Conservation (phyloP, 1,140 invertebrate species). For the Mycetomoellerius zeteki region DNA sequence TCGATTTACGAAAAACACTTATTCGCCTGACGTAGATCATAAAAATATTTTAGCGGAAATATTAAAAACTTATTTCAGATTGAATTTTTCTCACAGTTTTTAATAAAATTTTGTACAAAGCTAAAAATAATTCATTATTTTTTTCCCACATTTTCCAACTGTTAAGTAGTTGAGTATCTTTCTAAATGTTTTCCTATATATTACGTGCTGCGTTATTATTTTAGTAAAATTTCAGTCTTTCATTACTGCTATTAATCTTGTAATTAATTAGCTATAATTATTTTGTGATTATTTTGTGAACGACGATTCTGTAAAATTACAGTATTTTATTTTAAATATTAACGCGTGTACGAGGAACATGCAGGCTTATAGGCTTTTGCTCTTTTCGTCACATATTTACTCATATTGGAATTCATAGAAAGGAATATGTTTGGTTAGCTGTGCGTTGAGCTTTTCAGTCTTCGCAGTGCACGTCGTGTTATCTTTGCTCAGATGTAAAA, state of each 20-base stretch:
- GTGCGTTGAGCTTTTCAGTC: constrained; percentile 7
- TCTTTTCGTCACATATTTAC: constrained; percentile 11
- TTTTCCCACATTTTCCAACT: not conserved
- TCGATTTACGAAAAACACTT: constrained; percentile 10
- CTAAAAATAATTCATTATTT: not conserved
- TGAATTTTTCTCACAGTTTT: constrained; percentile 11
- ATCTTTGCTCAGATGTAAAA: constrained; percentile 36
- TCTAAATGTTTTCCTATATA: not conserved
- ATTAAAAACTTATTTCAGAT: constrained; percentile 41
- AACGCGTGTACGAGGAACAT: no score
- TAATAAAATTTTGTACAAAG: not conserved
- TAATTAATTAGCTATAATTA: not conserved
- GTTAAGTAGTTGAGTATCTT: not conserved
- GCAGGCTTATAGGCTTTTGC: not conserved
- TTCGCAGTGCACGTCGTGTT: constrained; percentile 11
- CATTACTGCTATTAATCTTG: constrained; percentile 13
- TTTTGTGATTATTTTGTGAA: not conserved
- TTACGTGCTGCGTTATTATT: not conserved
- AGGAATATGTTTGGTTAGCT: constrained; percentile 35
- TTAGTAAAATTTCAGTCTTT: not conserved
- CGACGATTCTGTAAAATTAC: not conserved
- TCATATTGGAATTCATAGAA: constrained; percentile 26
- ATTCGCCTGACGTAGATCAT: not conserved
- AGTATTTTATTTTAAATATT: constrained; percentile 13
- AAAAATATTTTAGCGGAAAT: constrained; percentile 17